Percentiles rank a stretch among this genome's conserved stretches.
These are phyloP conservation scores for Colistium nudipinnis DNA, from an alignment of 2,113 vertebrate genomes.

Conservation along the genomic window DNA sequence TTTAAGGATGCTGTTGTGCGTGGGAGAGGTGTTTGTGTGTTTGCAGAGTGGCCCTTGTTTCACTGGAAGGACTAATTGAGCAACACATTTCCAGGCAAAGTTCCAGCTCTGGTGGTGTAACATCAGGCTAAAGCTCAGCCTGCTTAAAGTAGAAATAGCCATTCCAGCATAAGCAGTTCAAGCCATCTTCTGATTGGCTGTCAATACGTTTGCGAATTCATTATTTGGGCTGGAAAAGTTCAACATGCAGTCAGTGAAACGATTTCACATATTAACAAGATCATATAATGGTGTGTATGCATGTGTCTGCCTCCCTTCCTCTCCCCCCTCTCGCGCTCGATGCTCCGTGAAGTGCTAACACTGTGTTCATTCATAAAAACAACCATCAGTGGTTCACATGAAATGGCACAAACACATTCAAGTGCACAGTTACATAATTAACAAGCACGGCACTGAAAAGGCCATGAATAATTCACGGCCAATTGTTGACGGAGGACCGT, in stretches of 20 bases:
- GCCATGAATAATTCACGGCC: constrained; percentile 56
- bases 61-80: constrained; percentile 45
- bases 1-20: constrained; percentile 26
- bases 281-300: constrained; percentile 2
- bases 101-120: constrained; percentile 49
- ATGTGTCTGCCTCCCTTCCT: not conserved
- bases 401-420: constrained; percentile 39
- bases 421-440: constrained; percentile 55
- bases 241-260: not conserved
- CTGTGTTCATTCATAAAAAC: constrained; percentile 59
- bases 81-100: constrained; percentile 32
- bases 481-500: constrained; percentile 34
- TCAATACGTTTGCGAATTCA: not conserved
- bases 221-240: not conserved
- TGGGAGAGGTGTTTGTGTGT: constrained; percentile 21
- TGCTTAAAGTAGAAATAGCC: constrained; percentile 41
- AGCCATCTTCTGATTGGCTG: not conserved
- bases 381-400: constrained; percentile 58
- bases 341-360: constrained; percentile 40
- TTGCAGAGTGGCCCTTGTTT: constrained; percentile 49
- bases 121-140: constrained; percentile 32
- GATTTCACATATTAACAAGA: not conserved
- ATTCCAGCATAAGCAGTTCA: constrained; percentile 6
- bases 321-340: constrained; percentile 13
- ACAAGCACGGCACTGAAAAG: constrained; percentile 20